Evolutionary conservation across 2,113 vertebrate genomes (phyloP), one percentile per base, ranked within the genome.

Genomic region (Amblyopsis rosae): DNA sequence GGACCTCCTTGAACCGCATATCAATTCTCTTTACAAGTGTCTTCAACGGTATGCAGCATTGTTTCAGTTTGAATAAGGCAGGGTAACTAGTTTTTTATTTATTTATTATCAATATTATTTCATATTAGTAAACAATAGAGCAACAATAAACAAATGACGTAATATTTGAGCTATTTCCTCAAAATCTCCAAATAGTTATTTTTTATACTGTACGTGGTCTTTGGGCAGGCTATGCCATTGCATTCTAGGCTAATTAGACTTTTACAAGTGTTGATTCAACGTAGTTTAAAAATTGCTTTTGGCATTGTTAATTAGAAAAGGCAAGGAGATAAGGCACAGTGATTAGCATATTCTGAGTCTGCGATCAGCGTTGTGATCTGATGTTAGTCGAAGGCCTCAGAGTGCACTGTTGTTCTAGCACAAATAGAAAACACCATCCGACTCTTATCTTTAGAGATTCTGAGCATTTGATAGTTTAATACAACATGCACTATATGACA

Each of bases 261-360:
- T 77, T 58, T 17, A 51, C 57, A 72, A 68, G 67, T 66, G 55
- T 62, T 65, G 55, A 81, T 80, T 83, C 78, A 16, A 63, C 62
- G 55, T 66, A 62, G 73, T 79, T 77, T 17, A 41, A 41, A 65
- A 65, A 62, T 58, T 48, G 56, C 74, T 81, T 55, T n/a, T 70
- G 69, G 62, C 63, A 32, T 61, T 81, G 62, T 72, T 83, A 79
- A 89, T 89, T 81, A 81, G 47, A 70, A 77, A 80, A 63, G 71
- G 6, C 51, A 79, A 78, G 54, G 61, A 76, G 72, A 77, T 70
- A 78, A 70, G 47, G 64, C 17, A 46, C 13, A 50, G 65, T 49
- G 69, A 83, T 84, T 73, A 71, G 59, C 77, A 64, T 49, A 60
- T 59, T 81, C 19, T 73, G 50, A 26, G 62, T 47, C 47, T 73